Conservation (phyloP, 2,888 invertebrate species). For the Eupithecia centaureata region DNA sequence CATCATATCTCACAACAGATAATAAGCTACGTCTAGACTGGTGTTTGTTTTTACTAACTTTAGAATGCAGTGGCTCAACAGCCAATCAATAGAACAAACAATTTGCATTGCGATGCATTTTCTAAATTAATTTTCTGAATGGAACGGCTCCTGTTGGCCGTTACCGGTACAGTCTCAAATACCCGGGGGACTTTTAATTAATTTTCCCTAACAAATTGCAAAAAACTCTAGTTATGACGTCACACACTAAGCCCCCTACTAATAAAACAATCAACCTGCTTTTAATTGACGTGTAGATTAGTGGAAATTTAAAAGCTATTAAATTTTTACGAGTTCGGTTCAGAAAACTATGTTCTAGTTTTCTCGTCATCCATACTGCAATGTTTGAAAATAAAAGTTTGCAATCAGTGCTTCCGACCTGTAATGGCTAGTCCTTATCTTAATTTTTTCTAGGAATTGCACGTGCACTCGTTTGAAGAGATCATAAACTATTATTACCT, state of each 20-base stretch:
- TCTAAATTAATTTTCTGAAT: constrained; percentile 27
- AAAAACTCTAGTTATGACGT: constrained; percentile 67
- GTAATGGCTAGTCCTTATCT: too few relatives aligned
- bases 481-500: too few relatives aligned
- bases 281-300: not conserved
- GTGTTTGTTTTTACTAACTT: not conserved
- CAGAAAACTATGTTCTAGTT: too few relatives aligned
- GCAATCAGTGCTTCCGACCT: too few relatives aligned
- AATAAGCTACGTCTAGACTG: not conserved
- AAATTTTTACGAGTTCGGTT: too few relatives aligned
- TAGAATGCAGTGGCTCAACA: constrained; percentile 6
- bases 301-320: not conserved
- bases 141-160: constrained; percentile 45
- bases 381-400: too few relatives aligned
- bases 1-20: not conserved
- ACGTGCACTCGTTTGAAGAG: too few relatives aligned
- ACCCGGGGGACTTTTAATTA: constrained; percentile 73
- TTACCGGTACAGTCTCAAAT: constrained; percentile 61
- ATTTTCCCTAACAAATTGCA: constrained; percentile 71
- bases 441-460: too few relatives aligned
- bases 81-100: constrained; percentile 15
- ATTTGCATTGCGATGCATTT: constrained; percentile 35
- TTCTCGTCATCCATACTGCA: too few relatives aligned
- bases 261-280: not conserved
- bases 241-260: constrained; percentile 35